Conservation (phyloP, 2,888 invertebrate genomes). For the Ptilodon capucinus region DNA sequence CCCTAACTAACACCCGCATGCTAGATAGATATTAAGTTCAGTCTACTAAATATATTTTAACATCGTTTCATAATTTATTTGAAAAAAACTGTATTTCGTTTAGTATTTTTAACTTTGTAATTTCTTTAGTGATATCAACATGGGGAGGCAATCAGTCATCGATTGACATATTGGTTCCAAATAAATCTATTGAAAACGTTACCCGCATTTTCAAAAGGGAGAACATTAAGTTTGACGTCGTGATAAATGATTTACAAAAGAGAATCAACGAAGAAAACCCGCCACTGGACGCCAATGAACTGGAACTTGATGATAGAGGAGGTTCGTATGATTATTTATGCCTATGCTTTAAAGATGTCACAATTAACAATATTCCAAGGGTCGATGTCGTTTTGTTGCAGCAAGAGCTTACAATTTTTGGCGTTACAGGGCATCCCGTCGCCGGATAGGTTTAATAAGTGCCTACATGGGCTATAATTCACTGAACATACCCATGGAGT, state of each 20-base stretch:
- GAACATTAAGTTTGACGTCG: conserved; percentile 85
- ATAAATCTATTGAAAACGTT: conserved; percentile 84
- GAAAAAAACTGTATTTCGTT: too few relatives aligned
- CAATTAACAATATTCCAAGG: conserved; percentile 61
- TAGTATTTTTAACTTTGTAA: conserved; percentile 4
- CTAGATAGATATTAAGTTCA: neutral
- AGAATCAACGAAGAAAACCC: conserved; percentile 92
- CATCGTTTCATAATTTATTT: too few relatives aligned
- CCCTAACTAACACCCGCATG: neutral
- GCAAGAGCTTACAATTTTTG: conserved; percentile 82
- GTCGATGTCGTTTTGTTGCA: conserved; percentile 74
- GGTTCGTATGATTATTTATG: conserved; percentile 69
- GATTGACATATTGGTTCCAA: conserved; percentile 88
- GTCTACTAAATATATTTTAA: too few relatives aligned
- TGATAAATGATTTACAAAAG: conserved; percentile 90
- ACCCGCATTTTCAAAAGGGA: conserved; percentile 83
- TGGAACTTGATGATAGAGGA: conserved; percentile 86
- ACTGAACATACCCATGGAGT: conserved; percentile 80
- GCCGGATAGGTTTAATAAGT: conserved; percentile 67
- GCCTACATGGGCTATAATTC: conserved; percentile 81
- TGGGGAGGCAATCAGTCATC: conserved; percentile 85
- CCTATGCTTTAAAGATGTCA: conserved; percentile 16
- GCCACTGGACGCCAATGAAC: conserved; percentile 84
- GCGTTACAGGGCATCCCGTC: conserved; percentile 78
- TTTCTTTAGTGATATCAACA: conserved; percentile 81